Evolutionary conservation across 1,140 invertebrate species (phyloP).

Genomic region (Neodiprion virginianus): DNA sequence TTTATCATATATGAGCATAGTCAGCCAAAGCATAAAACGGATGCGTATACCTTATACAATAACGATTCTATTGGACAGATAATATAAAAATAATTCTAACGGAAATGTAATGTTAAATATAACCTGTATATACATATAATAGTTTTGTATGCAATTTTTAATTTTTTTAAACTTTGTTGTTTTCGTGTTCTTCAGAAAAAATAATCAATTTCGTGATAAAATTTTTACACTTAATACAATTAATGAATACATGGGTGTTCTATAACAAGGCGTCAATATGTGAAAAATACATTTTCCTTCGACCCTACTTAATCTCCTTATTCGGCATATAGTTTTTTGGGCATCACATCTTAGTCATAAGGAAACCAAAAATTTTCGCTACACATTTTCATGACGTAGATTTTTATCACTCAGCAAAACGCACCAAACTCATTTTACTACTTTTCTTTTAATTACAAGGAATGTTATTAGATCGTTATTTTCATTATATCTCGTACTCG

Average conservation of each 20-base stretch:
- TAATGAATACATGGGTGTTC: slow-evolving; percentile 7
- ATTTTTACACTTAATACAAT: not conserved
- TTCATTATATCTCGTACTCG: too few relatives aligned
- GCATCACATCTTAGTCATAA: too few relatives aligned
- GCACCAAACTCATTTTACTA: not conserved
- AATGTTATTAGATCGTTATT: not conserved
- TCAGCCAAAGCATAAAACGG: not conserved
- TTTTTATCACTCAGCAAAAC: too few relatives aligned
- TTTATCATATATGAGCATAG: not conserved
- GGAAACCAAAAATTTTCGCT: too few relatives aligned
- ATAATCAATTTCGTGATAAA: not conserved
- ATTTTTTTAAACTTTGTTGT: slow-evolving; percentile 2
- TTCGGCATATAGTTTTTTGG: not conserved
- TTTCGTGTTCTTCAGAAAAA: not conserved
- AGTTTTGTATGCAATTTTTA: slow-evolving; percentile 17
- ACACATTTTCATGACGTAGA: too few relatives aligned
- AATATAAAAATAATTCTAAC: slow-evolving; percentile 45
- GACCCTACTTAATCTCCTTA: not conserved
- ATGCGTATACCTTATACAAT: not conserved
- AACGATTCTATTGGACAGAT: slow-evolving; percentile 33
- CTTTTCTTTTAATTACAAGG: not conserved
- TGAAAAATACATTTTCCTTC: not conserved
- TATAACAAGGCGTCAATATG: not conserved
- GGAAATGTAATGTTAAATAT: slow-evolving; percentile 25
- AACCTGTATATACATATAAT: slow-evolving; percentile 27